phyloP scores from a whole-genome alignment of 2,113 vertebrate genomes.

The Lonchura striata region DNA sequence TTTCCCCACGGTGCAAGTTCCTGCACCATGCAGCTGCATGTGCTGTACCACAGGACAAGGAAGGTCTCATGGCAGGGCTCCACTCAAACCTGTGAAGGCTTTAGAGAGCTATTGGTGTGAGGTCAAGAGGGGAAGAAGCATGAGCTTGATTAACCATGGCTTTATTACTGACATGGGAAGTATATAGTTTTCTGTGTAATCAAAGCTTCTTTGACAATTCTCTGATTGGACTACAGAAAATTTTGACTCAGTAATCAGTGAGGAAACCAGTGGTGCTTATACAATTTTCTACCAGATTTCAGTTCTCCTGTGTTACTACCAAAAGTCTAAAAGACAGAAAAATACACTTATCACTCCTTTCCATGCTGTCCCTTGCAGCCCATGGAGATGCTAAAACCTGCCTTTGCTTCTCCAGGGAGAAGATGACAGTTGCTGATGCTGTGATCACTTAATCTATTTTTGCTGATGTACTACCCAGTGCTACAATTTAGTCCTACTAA shows the following conservation, averaged over 20 bases:
- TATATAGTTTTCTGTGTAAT: neutral
- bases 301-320: neutral
- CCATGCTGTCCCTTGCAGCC: neutral
- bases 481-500: conserved; percentile 20
- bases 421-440: neutral
- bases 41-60: neutral
- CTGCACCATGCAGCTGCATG: neutral
- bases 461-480: conserved; percentile 42
- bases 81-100: neutral
- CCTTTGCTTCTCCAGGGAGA: neutral
- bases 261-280: neutral
- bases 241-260: neutral
- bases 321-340: neutral
- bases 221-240: neutral
- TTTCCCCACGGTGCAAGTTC: neutral
- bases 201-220: neutral
- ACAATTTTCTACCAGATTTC: neutral
- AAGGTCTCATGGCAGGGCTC: neutral
- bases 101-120: neutral
- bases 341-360: neutral
- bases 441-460: conserved; percentile 27
- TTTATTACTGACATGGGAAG: neutral
- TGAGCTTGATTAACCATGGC: neutral
- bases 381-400: neutral
- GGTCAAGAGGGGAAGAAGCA: neutral